Base-by-base conservation (phyloP, 2,888 invertebrate genomes). In the Tachina lurida region DNA sequence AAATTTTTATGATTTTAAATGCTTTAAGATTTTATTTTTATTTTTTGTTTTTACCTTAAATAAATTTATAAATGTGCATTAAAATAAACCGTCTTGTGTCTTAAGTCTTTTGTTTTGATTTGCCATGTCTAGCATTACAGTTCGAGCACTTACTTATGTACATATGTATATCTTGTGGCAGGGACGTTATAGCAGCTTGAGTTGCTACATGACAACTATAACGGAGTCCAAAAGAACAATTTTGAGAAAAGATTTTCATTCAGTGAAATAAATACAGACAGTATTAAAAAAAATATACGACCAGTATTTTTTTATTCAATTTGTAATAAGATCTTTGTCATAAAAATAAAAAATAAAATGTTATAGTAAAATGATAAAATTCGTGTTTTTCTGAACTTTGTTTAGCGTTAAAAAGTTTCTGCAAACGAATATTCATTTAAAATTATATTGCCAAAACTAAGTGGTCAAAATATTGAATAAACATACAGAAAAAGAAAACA, bases 1-100 rank as follows among this genome's bases (percentile, higher is more conserved):
- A n/a, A 77, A 71, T 58, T 83, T 83, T 83, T 77, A 83, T 77
- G 76, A 63, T 56, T 75, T 45, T 31, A 19, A 19, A 41, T 22
- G 49, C 62, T 12, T 78, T 31, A 4, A 41, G 15, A 19, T 58
- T 77, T 60, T 31, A 31, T 31, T 31, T 31, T 5, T 19, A 43
- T 62, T 70, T 60, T 68, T 39, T 60, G 19, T 68, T 17, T 68
- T 17, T 47, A 13, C 2, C 49, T 31, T 10, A 52, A 41, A 68
- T 19, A 58, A 41, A 77, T 43, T 62, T 15, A 49, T 31, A 17
- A 60, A 43, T 12, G 17, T 31, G 31, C 31, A 31, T 22, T 22
- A 3, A 52, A 54, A 63, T 56, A 45, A 22, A 22, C 3, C 39
- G 54, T 39, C 73, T 73, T 73, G 41, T 76, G 56, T 65, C 70